These are phyloP conservation scores for Centropus unirufus DNA, from an alignment of 2,113 vertebrate genomes.

Conservation along the genomic window DNA sequence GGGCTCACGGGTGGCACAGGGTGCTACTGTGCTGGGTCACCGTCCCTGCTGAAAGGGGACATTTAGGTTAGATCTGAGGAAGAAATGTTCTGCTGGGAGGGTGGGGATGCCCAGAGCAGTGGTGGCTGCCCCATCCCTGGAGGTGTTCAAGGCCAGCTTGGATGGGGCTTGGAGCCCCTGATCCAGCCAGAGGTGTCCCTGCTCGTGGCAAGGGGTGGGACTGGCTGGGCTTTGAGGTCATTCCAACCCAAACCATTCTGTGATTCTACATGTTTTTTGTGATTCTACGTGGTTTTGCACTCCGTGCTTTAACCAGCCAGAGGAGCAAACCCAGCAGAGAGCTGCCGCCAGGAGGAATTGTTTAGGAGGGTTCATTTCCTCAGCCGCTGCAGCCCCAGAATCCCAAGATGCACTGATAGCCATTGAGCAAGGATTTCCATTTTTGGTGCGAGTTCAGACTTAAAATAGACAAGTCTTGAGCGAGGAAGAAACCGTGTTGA, in stretches of 20 bases:
- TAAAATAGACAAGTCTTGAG: constrained; percentile 70
- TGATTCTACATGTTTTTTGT: background rate
- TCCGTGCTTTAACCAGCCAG: background rate
- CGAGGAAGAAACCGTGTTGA: constrained; percentile 69
- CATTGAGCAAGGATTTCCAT: constrained; percentile 60
- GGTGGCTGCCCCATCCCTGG: too few relatives aligned
- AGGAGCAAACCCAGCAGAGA: background rate
- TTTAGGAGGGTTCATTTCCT: constrained; percentile 46
- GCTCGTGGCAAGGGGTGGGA: too few relatives aligned
- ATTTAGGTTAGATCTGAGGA: too few relatives aligned
- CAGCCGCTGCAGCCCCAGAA: constrained; percentile 18
- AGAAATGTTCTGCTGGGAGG: too few relatives aligned
- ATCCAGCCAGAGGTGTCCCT: too few relatives aligned
- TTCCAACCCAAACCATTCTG: too few relatives aligned
- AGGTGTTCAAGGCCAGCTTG: too few relatives aligned
- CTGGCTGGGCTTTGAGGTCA: too few relatives aligned
- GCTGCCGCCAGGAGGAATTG: background rate
- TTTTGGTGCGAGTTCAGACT: constrained; percentile 58
- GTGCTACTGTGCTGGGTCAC: too few relatives aligned
- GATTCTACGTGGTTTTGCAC: background rate
- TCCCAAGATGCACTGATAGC: constrained; percentile 36
- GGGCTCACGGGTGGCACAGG: background rate
- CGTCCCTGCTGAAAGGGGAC: too few relatives aligned
- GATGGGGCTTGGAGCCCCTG: too few relatives aligned
- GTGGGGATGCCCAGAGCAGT: too few relatives aligned